phyloP scores from a whole-genome alignment of 2,888 invertebrate species.

The Drosophila melanosoma region DNA sequence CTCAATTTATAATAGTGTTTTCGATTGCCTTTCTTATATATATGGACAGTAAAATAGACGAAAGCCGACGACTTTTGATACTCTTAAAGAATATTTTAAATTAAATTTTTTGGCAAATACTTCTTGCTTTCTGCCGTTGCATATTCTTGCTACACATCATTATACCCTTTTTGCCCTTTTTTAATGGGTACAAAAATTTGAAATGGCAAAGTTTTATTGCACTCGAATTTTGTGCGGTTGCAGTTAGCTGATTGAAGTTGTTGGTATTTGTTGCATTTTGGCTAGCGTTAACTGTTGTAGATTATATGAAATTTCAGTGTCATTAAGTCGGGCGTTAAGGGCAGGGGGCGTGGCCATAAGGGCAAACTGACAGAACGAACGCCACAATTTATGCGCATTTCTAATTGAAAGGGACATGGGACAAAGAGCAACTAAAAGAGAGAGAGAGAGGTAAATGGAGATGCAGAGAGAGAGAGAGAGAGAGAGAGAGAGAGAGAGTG shows the following conservation, averaged over 20 bases:
- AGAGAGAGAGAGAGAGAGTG: neutral
- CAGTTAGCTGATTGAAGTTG: constrained; percentile 7
- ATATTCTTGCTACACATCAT: neutral
- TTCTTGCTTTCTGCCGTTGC: neutral
- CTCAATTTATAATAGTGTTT: too few species aligned
- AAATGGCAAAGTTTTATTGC: constrained; percentile 54
- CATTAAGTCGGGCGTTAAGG: constrained; percentile 52
- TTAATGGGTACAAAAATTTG: neutral
- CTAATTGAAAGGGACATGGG: constrained; percentile 75
- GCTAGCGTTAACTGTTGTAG: constrained; percentile 45
- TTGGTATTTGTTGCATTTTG: constrained; percentile 36
- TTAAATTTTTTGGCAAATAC: neutral
- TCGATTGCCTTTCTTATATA: neutral
- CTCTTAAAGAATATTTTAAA: neutral
- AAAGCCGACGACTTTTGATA: neutral
- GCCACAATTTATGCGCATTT: constrained; percentile 80
- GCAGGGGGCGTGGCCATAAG: constrained; percentile 44
- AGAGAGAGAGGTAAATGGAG: neutral
- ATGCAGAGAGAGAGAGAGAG: neutral
- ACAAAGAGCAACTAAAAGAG: constrained; percentile 48
- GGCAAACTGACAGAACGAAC: constrained; percentile 26
- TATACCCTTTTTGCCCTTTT: neutral
- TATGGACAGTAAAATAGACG: neutral
- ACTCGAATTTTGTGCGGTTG: constrained; percentile 30
- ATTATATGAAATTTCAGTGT: constrained; percentile 77